phyloP scores from a whole-genome alignment of 1,140 invertebrate genomes.

The Apocrypta bakeri region DNA sequence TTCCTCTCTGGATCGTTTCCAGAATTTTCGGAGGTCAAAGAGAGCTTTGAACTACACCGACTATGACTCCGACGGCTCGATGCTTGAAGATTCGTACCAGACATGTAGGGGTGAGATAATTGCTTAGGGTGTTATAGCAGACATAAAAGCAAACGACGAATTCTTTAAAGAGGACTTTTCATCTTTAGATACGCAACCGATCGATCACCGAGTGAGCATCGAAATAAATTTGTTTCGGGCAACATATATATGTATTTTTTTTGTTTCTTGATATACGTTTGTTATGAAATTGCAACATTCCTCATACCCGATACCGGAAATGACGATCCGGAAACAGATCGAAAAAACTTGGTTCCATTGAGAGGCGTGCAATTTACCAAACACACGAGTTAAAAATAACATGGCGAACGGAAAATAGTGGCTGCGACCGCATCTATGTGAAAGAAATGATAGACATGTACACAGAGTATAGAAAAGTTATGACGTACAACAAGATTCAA shows the following conservation, averaged over 20 bases:
- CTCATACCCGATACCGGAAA: too few species aligned
- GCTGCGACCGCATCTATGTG: not conserved
- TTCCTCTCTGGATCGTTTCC: slow-evolving; percentile 23
- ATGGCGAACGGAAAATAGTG: not conserved
- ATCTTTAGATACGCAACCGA: too few species aligned
- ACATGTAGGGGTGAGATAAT: not conserved
- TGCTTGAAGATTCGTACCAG: not conserved
- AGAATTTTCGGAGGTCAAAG: slow-evolving; percentile 1
- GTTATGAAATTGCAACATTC: too few species aligned
- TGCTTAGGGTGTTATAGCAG: too few species aligned
- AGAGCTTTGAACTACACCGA: not conserved
- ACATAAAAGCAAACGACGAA: too few species aligned
- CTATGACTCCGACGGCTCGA: not conserved
- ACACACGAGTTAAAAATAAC: not conserved
- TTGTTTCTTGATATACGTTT: too few species aligned
- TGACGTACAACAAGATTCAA: too few species aligned
- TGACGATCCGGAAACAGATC: not conserved
- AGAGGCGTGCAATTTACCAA: slow-evolving; percentile 6
- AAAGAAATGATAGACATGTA: not conserved
- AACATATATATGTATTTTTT: too few species aligned
- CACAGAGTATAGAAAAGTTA: too few species aligned
- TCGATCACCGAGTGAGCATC: too few species aligned
- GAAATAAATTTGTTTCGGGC: too few species aligned
- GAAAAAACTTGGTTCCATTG: not conserved
- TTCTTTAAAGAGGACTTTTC: too few species aligned